Percentiles rank a stretch among this genome's conserved stretches.
Evolutionary conservation across 2,888 invertebrate genomes (phyloP).

Genomic region (Drosophila mimetica): DNA sequence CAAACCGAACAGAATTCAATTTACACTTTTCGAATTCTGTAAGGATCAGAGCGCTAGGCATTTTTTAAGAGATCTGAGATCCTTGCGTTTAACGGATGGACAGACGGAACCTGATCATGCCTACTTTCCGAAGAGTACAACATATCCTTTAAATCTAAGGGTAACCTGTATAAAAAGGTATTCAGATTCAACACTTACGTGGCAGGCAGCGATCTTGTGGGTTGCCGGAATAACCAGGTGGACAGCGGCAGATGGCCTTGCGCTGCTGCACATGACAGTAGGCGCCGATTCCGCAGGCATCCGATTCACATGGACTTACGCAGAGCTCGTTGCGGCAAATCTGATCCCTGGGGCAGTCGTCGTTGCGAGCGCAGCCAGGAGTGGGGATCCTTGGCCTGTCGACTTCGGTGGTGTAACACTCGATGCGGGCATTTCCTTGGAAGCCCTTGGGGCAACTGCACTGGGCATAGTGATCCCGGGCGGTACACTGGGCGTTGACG

Average conservation of each 20-base stretch:
- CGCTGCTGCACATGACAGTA: slow-evolving; percentile 92
- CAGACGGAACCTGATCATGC: too few relatives aligned
- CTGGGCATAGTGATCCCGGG: slow-evolving; percentile 90
- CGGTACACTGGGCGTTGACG: slow-evolving; percentile 92
- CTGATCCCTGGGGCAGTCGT: slow-evolving; percentile 90
- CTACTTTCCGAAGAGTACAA: too few relatives aligned
- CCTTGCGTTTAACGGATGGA: too few relatives aligned
- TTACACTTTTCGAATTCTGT: too few relatives aligned
- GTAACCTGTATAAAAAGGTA: too few relatives aligned
- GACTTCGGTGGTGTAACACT: slow-evolving; percentile 86
- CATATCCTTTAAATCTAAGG: too few relatives aligned
- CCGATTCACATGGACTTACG: slow-evolving; percentile 90
- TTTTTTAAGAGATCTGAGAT: too few relatives aligned
- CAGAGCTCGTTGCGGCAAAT: slow-evolving; percentile 91
- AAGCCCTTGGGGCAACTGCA: slow-evolving; percentile 92
- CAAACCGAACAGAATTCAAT: too few relatives aligned
- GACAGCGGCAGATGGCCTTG: slow-evolving; percentile 91
- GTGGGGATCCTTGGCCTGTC: slow-evolving; percentile 69
- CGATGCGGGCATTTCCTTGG: slow-evolving; percentile 91
- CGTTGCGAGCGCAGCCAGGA: slow-evolving; percentile 91
- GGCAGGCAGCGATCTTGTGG: slow-evolving; percentile 90
- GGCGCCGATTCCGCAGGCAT: slow-evolving; percentile 92
- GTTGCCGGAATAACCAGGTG: slow-evolving; percentile 90
- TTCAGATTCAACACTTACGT: slow-evolving; percentile 87
- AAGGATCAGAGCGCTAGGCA: too few relatives aligned